phyloP scores from a whole-genome alignment of 2,888 invertebrate species.

The Drosophila fulvimacula region DNA sequence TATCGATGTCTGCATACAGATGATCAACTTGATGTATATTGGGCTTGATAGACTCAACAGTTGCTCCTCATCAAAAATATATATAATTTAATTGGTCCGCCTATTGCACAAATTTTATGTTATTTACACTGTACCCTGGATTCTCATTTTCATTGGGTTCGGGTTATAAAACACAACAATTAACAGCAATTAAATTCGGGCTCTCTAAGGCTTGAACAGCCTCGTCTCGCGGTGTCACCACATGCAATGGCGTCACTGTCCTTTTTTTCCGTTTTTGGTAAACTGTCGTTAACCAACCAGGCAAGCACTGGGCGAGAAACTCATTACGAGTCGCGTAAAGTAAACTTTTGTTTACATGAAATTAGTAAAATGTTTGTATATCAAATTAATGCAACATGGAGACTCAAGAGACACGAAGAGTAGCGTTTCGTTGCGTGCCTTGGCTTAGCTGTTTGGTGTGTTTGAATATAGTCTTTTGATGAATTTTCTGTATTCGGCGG shows the following conservation, averaged over 20 bases:
- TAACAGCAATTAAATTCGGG: slow-evolving; percentile 4
- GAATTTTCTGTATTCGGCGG: neutral
- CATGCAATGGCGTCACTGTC: slow-evolving; percentile 10
- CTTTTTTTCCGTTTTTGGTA: slow-evolving; percentile 7
- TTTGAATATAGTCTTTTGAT: neutral
- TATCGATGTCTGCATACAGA: no score
- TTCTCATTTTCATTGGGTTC: neutral
- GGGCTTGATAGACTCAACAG: neutral
- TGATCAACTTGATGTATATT: neutral
- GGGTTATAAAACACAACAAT: slow-evolving; percentile 3
- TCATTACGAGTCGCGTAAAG: slow-evolving; percentile 1
- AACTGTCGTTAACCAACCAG: slow-evolving; percentile 9
- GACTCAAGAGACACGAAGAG: neutral
- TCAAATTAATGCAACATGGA: slow-evolving; percentile 9
- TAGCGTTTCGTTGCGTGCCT: neutral
- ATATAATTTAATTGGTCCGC: neutral
- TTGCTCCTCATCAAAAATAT: neutral
- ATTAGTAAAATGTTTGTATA: slow-evolving; percentile 11
- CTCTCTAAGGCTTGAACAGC: neutral
- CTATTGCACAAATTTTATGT: neutral
- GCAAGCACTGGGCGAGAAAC: neutral
- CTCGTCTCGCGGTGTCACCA: slow-evolving; percentile 7
- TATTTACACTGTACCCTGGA: neutral
- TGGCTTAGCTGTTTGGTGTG: neutral
- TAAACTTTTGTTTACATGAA: slow-evolving; percentile 9